Base-by-base conservation (phyloP, 2,797 vertebrate species). In the Intellagama lesueurii region DNA sequence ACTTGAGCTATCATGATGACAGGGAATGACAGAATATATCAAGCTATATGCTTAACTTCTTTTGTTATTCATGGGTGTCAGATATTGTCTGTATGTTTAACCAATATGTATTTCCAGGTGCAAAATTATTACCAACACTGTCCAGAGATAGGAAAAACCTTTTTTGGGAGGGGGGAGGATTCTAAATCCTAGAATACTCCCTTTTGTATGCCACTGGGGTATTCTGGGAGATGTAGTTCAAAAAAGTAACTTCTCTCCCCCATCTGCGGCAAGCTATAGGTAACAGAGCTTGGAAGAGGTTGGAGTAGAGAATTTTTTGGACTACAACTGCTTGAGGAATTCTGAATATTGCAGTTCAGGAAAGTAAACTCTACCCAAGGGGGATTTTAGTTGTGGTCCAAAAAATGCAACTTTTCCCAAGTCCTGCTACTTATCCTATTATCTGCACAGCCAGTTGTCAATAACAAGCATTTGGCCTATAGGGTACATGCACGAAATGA, bases 1-100 rank as follows among this genome's bases (percentile, higher is more conserved):
- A 47, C 78, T 35, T 69, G 76, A 66, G 47, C 64, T 87, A 44
- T 87, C 86, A 52, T 49, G 40, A 52, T 28, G 28, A 80, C 86
- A 69, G 76, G 68, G 66, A 87, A 19, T 68, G 47, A 69, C 3
- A 11, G 26, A 66, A 24, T 56, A 70, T 24, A 70, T 72, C 28
- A 56, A n/a, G 32, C 6, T 9, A 3, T 44, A 70, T 49, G 16
- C 44, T 70, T 26, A 19, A 12, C 32, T 40, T 60, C 77, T 60
- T 14, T 56, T 69, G 28, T 72, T 72, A 68, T 44, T 32, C 44
- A 86, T 24, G 47, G 60, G 19, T 64, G 84, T 66, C 35, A 81
- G 72, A 87, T 56, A 72, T 35, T 16, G 80, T 52, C 75, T 32
- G 49, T 81, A 40, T 81, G 24, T 64, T 32, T 47, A 82, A 66